These are phyloP conservation scores for Brachionus manjavacas DNA, from an alignment of 1,140 invertebrate genomes.

Conservation along the genomic window DNA sequence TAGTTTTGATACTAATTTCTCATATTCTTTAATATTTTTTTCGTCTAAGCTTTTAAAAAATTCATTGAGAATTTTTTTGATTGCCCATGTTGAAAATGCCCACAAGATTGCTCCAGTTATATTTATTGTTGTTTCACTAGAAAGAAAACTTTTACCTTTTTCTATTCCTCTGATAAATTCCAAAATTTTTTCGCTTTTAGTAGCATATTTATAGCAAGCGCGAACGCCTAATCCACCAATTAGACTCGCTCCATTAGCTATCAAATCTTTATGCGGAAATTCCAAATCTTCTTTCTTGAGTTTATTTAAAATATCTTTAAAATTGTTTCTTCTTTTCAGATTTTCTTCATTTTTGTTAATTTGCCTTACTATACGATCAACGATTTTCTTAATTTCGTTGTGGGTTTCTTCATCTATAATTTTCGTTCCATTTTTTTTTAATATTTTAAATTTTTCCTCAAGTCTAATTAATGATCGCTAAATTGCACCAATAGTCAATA, in stretches of 20 bases:
- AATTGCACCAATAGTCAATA: not conserved
- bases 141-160: too few relatives aligned
- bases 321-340: not conserved
- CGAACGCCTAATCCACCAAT: not conserved
- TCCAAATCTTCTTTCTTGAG: not conserved
- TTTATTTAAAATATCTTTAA: not conserved
- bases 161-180: too few relatives aligned
- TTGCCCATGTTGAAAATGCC: too few relatives aligned
- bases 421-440: not conserved
- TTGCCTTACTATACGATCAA: not conserved
- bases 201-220: too few relatives aligned
- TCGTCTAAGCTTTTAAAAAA: too few relatives aligned
- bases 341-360: not conserved
- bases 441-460: not conserved
- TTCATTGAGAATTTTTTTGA: too few relatives aligned
- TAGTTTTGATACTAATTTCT: too few relatives aligned
- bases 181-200: too few relatives aligned
- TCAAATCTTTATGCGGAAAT: not conserved
- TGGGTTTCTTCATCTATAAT: not conserved
- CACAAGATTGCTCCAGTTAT: too few relatives aligned
- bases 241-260: not conserved
- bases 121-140: too few relatives aligned
- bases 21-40: too few relatives aligned
- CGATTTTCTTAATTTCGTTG: not conserved
- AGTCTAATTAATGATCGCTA: not conserved